Evolutionary conservation across 1,140 invertebrate genomes (phyloP), one percentile per base, ranked within the genome.

Genomic region (Lepidostoma basale): DNA sequence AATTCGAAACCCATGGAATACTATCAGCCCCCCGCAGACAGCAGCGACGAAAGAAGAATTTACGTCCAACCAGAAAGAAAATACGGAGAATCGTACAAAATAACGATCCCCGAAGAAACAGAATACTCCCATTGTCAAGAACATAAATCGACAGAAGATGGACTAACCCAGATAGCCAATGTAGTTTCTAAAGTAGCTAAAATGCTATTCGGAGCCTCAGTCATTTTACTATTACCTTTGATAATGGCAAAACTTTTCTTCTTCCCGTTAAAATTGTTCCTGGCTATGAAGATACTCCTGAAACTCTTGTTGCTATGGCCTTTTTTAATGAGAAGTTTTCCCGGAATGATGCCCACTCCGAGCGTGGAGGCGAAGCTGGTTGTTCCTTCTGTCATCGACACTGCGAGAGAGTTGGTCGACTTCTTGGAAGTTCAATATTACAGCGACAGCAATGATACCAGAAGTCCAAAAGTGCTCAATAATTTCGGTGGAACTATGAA

Each of bases 271-370:
- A 73, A 73, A 25, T 1, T 67, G 2, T 63, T 69, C 9, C 9
- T 73, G 3, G 8, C 67, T 0, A 4, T 69, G 52, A 73, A 73
- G n/a, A 22, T 73, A 3, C 25, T 73, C 12, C 23, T 69, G 28
- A 73, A 73, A 39, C 12, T 69, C 1, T n/a, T 44, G 25, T 9
- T 73, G 12, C 33, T 73, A 10, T 69, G 67, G 63, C 71, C 71
- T 4, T 36, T 73, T n/a, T 22, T 73, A n/a, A 47, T 30, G 4
- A 62, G 67, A 26, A 23, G 67, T 9, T 18, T 62, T 10, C 26
- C 54, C 4, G 10, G 2, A 23, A 2, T 60, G 2, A 9, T 54
- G 20, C 23, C 44, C 0, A 62, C 52, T 4, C 4, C 65, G 0
- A 67, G 12, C 9, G 54, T 65, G 18, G 22, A 54, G 0, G 66